These are phyloP conservation scores for Zaprionus ghesquierei DNA, from an alignment of 1,140 invertebrate species.

Conservation along the genomic window DNA sequence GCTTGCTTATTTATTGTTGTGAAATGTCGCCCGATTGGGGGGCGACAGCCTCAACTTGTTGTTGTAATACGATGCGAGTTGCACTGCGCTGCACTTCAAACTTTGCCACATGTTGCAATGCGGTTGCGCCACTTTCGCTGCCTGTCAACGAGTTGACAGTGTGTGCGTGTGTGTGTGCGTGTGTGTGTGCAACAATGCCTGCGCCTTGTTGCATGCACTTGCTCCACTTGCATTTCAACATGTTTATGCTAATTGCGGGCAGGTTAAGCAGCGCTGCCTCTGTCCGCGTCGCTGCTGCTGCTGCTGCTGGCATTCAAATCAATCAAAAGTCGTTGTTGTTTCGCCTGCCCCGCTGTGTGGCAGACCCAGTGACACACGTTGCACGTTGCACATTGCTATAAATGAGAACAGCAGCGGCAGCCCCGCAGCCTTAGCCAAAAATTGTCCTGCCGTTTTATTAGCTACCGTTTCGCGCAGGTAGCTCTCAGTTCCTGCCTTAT, in stretches of 20 bases:
- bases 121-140: slow-evolving; percentile 61
- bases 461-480: slow-evolving; percentile 52
- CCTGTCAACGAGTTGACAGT: background rate
- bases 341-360: slow-evolving; percentile 28
- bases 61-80: slow-evolving; percentile 59
- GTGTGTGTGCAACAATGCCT: slow-evolving; percentile 46
- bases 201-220: slow-evolving; percentile 62
- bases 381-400: slow-evolving; percentile 47
- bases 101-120: slow-evolving; percentile 37
- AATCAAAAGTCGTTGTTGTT: slow-evolving; percentile 69
- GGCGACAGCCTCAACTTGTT: slow-evolving; percentile 4
- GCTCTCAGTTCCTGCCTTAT: slow-evolving; percentile 39
- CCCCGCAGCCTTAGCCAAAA: slow-evolving; percentile 41
- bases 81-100: slow-evolving; percentile 41
- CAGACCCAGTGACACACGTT: slow-evolving; percentile 20
- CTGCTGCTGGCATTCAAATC: slow-evolving; percentile 62
- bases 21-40: slow-evolving; percentile 65
- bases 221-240: slow-evolving; percentile 73
- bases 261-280: slow-evolving; percentile 63
- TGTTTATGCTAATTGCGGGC: slow-evolving; percentile 71
- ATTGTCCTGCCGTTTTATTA: slow-evolving; percentile 69
- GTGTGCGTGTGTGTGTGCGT: background rate
- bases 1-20: slow-evolving; percentile 67
- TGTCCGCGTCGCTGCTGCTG: slow-evolving; percentile 1
- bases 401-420: slow-evolving; percentile 62